Conservation (phyloP, 2,888 invertebrate species). For the Erannis defoliaria region DNA sequence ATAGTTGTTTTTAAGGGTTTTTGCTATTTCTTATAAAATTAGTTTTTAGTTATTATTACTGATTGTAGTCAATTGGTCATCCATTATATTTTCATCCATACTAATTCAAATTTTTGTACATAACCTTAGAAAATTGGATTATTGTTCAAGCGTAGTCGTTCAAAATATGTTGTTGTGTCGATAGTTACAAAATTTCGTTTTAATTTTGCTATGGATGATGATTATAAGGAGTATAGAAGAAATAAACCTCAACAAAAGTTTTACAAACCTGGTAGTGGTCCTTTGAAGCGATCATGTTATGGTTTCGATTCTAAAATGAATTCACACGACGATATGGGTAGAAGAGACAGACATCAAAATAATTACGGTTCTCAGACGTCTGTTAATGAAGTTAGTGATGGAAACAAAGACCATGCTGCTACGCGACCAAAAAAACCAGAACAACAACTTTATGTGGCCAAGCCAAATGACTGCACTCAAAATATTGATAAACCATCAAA, state of each 20-base stretch:
- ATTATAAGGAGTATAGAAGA: conserved; percentile 85
- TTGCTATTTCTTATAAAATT: conserved; percentile 17
- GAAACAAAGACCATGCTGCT: conserved; percentile 59
- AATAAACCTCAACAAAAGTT: conserved; percentile 90
- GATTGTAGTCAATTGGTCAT: conserved; percentile 26
- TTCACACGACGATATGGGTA: conserved; percentile 67
- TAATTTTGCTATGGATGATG: conserved; percentile 84
- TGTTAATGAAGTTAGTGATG: conserved; percentile 65
- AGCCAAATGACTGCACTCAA: conserved; percentile 66
- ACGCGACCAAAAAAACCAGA: conserved; percentile 77
- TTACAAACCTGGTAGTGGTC: conserved; percentile 92
- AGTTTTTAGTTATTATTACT: conserved; percentile 16
- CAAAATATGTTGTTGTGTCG: conserved; percentile 58
- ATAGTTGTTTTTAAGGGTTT: conserved; percentile 19
- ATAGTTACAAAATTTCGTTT: conserved; percentile 58
- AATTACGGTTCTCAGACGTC: conserved; percentile 78
- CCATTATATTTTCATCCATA: conserved; percentile 34
- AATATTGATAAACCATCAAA: conserved; percentile 72
- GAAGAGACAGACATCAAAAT: conserved; percentile 64
- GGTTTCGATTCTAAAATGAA: conserved; percentile 87
- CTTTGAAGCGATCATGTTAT: conserved; percentile 89
- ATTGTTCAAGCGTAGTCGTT: conserved; percentile 41
- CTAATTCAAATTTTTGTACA: conserved; percentile 30
- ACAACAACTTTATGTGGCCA: conserved; percentile 78
- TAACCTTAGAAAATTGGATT: conserved; percentile 44